Evolutionary conservation across 2,888 invertebrate species (phyloP), one percentile per base, ranked within the genome.

Genomic region (Tenthredo amoena): DNA sequence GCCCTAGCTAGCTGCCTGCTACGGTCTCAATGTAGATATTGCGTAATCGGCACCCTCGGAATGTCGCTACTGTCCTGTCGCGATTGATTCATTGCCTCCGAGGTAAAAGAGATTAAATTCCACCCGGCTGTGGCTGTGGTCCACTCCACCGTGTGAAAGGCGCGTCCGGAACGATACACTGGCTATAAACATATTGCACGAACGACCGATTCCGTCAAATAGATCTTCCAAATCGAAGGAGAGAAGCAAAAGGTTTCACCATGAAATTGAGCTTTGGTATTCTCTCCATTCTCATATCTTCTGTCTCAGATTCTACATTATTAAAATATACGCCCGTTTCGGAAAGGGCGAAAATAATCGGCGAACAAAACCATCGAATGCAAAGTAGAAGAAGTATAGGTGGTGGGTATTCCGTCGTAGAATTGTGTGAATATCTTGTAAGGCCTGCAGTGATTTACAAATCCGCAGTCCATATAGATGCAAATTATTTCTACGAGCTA

Each of bases 1-100:
- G 77, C 34, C 50, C 72, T 9, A 9, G 18, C 72, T 9, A 9
- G 18, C 55, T 50, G 12, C 55, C 50, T 2, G 58, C 40, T 12
- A 40, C 62, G 34, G 58, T 81, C 40, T 81, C 62, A 81, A 58
- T 62, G 58, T 58, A 81, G 81, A 81, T 62, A 58, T 83, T 83
- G 83, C 83, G 62, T 83, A 68, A 83, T 68, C 43, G 47, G 40
- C 83, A 68, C 83, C 83, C 83, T 71, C 10, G 83, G 68, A 83
- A 83, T 83, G 83, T 68, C 83, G 83, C 83, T 83, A 83, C 83
- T 83, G 83, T 83, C 83, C 68, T 71, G 83, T 47, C 68, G 31
- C 68, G 68, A 83, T 83, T 83, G 83, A 83, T 83, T 83, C 83
- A 83, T 83, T 83, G 83, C 83, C 71, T 31, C 18, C n/a, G 31